phyloP scores from a whole-genome alignment of 1,140 invertebrate species.

The Drosophila takahashii region DNA sequence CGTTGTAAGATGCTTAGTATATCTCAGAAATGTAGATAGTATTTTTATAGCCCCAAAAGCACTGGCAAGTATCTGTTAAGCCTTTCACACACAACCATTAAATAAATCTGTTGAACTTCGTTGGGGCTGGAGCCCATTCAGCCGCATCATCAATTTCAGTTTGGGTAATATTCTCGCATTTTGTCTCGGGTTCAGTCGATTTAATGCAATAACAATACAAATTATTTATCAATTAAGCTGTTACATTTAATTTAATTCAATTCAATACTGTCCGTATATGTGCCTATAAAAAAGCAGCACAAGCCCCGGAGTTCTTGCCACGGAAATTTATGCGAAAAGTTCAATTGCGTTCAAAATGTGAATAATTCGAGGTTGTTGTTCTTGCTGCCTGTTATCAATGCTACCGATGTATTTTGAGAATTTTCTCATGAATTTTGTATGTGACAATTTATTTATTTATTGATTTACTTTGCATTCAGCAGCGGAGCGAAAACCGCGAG shows the following conservation, averaged over 20 bases:
- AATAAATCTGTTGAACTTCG: conserved; percentile 13
- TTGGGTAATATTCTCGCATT: conserved; percentile 5
- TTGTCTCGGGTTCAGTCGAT: conserved; percentile 32
- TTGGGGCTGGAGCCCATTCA: background rate
- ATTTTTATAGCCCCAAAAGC: conserved; percentile 8
- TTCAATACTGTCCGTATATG: conserved; percentile 6
- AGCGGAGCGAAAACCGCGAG: conserved; percentile 15
- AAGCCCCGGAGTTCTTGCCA: background rate
- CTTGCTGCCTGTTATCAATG: conserved; percentile 37
- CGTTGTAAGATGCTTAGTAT: background rate
- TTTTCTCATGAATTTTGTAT: conserved; percentile 78
- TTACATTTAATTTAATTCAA: conserved; percentile 68
- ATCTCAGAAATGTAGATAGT: conserved; percentile 4
- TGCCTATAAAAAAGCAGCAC: conserved; percentile 1
- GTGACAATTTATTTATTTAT: conserved; percentile 81
- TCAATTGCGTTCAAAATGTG: conserved; percentile 80
- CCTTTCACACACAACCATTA: conserved; percentile 6
- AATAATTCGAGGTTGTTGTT: conserved; percentile 69
- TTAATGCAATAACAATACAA: conserved; percentile 68
- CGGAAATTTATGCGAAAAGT: conserved; percentile 74
- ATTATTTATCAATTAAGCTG: conserved; percentile 79
- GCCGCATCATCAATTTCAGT: conserved; percentile 8
- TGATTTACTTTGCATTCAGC: conserved; percentile 69
- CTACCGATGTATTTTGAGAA: conserved; percentile 32
- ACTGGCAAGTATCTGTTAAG: conserved; percentile 11